Percentiles rank a stretch among this genome's conserved stretches.
Evolutionary conservation across 1,140 invertebrate species (phyloP).

Genomic region (Drosophila miranda): DNA sequence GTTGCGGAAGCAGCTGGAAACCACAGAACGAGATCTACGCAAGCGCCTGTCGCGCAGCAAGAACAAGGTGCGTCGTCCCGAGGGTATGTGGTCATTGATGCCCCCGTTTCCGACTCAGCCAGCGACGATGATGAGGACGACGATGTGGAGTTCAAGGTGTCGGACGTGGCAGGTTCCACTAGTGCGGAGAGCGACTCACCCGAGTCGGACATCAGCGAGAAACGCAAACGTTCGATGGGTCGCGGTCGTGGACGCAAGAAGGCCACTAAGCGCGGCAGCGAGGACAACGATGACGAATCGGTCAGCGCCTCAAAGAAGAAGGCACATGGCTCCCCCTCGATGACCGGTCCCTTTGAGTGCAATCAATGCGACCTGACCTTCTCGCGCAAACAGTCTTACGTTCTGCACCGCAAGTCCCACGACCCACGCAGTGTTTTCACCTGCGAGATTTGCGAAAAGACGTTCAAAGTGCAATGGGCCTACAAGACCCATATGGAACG

Average conservation of each 20-base stretch:
- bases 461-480: conserved; percentile 80
- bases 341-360: conserved; percentile 55
- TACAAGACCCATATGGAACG: conserved; percentile 81
- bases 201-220: conserved; percentile 59
- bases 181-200: conserved; percentile 78
- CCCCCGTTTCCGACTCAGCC: conserved; percentile 67
- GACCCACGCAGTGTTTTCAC: conserved; percentile 83
- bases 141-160: conserved; percentile 78
- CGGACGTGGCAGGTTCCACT: conserved; percentile 72
- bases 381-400: conserved; percentile 81
- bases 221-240: conserved; percentile 40
- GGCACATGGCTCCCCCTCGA: conserved; percentile 5
- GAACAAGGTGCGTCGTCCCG: conserved; percentile 80
- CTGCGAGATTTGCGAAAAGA: conserved; percentile 80
- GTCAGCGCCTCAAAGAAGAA: conserved; percentile 38
- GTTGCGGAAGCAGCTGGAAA: conserved; percentile 76
- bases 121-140: conserved; percentile 74
- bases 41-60: conserved; percentile 81
- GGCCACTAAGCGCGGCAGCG: conserved; percentile 24
- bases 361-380: conserved; percentile 68
- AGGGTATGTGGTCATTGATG: conserved; percentile 82
- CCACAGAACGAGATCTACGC: conserved; percentile 76
- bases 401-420: conserved; percentile 84
- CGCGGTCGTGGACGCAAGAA: conserved; percentile 51
- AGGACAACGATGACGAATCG: conserved; percentile 36